A percentile compares a stretch with the other conserved stretches of the same genome.
Evolutionary conservation across 2,113 vertebrate species (phyloP).

Genomic region (Cochlearius cochlearius): DNA sequence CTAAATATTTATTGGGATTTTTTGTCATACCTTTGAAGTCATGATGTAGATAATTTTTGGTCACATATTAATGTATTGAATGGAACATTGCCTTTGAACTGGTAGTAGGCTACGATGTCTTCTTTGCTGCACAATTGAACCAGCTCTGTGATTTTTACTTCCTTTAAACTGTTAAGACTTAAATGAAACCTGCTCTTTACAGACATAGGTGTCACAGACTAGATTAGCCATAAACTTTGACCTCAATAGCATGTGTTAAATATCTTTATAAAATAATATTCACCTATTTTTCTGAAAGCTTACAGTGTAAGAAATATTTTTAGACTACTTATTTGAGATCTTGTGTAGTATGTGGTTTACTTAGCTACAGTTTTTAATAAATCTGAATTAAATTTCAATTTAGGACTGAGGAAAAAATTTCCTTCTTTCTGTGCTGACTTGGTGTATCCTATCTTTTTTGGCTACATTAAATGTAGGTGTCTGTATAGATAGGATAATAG

Average conservation of each 20-base stretch:
- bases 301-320: neutral
- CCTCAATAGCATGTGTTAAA: neutral
- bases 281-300: neutral
- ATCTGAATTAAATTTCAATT: constrained; percentile 46
- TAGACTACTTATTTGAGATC: neutral
- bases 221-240: neutral
- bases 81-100: neutral
- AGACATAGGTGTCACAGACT: neutral
- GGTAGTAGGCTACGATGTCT: neutral
- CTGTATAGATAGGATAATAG: constrained; percentile 57
- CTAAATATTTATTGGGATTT: neutral
- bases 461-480: constrained; percentile 31
- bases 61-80: neutral
- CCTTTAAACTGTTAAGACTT: neutral
- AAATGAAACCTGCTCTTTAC: neutral
- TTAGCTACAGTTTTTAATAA: constrained; percentile 17
- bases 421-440: neutral
- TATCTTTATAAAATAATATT: neutral
- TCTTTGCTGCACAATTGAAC: neutral
- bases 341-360: constrained; percentile 6
- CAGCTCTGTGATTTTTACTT: neutral
- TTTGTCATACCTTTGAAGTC: neutral
- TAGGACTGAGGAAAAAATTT: neutral
- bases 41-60: neutral
- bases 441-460: constrained; percentile 19